Base-by-base conservation (phyloP, 2,888 invertebrate genomes). In the Endotricha flammealis region DNA sequence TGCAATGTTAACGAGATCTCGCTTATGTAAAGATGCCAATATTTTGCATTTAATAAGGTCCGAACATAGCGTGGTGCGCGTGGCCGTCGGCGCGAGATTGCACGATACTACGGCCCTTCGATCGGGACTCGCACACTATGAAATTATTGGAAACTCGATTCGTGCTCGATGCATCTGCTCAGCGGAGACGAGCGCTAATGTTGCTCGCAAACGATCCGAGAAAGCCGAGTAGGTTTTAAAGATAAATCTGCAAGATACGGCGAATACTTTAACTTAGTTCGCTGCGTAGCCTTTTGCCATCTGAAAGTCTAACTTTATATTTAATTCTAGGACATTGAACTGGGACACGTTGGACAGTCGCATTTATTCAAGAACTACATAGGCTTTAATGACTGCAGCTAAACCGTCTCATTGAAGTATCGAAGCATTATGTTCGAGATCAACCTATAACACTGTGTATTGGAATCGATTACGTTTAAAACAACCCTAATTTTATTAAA, bases 41-140 rank as follows among this genome's bases (percentile, higher is more conserved):
- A 80, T 78, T 81, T 81, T 80, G 85, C 81, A 81, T 83, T 82
- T 80, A 81, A 83, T 81, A 81, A 81, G 78, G 67, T 51, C 60
- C 64, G 47, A 66, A 70, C 64, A 73, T 68, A 74, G 63, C 57
- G 54, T 39, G 48, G 49, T 52, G 57, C 72, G 68, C 66, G 67
- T 72, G 73, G 80, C 82, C 81, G 64, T 59, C 63, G 82, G 83
- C 78, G 51, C 68, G 65, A 78, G 80, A 82, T 81, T 73, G 57
- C 31, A 33, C 55, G 80, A 83, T 81, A 80, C 70, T 39, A 44
- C 39, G 52, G 50, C 58, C 50, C 61, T 56, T 64, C 74, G 76
- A 77, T 79, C 74, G 66, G 46, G 59, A 53, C 66, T 70, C 67
- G 68, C 67, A 54, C 62, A 60, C 72, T 80, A 80, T 79, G 80